Base-by-base conservation (phyloP, 92 coral and sea anemone genomes). In the Zoanthus sansibaricus region DNA sequence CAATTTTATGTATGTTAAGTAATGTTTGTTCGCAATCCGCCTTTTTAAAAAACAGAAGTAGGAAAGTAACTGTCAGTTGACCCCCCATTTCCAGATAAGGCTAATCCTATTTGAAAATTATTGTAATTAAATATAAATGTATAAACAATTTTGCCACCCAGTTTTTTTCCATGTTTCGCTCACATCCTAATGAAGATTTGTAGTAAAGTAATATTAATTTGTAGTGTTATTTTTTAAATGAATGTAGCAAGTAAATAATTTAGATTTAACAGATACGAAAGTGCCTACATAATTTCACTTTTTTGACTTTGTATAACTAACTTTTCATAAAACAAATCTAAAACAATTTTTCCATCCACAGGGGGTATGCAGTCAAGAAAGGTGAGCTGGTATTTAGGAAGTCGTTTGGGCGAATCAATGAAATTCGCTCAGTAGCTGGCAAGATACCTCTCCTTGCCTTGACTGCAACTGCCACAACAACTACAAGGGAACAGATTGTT, bases 331-430 rank as follows among this genome's bases (percentile, higher is more conserved):
- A 18, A 71, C 33, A 71, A 33, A 71, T 71, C 33, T 10, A 71
- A 67, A 67, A 67, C 72, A 67, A 72, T 45, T 46, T 72, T 72
- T 16, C 56, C 61, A 48, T 75, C 25, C 48, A 25, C 84, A 75
- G 89, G 91, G 91, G 91, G 47, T 67, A 66, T 76, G 85, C 93
- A 15, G 67, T 79, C 20, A 83, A 91, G 62, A 91, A 91, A 70
- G 88, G 91, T 47, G 91, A 91, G 48, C 37, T 37, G 47, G 91
- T 88, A 33, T 83, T 83, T 48, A 68, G 91, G 71, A 91, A 58
- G 49, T 87, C 91, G 93, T 91, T 91, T 91, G 71, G 80, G 18
- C 71, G 88, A 14, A 91, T 82, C 51, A 91, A 91, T 69, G 91
- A 91, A 72, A 90, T 90, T 46, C 72, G 83, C 46, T 86, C 90